Evolutionary conservation across 2,113 vertebrate species (phyloP), one percentile per base, ranked within the genome.

Genomic region (Scomber colias): DNA sequence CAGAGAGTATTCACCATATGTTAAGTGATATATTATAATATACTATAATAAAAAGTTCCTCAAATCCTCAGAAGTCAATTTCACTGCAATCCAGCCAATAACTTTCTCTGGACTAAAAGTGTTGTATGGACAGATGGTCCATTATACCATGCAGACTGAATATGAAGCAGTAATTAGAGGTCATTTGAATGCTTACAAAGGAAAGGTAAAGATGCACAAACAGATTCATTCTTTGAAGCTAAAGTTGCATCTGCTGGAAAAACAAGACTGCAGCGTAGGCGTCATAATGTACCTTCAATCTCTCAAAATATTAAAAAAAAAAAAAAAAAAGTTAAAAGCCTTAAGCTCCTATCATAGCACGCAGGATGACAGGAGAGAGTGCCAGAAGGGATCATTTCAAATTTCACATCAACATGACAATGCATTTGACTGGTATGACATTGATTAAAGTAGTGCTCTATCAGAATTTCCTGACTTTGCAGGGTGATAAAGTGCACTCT

Each of bases 391-490:
- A 89, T 89, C 87, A 82, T 79, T 87, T 87, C 63, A 79, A 68
- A 91, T 91, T 82, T 84, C 61, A 79, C 83, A 90, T 83, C 65
- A 60, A 85, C 66, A 75, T 82, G 86, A 92, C 89, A 90, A 85
- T 86, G 78, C 79, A 86, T 89, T 89, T 90, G 88, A 89, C 76
- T 85, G 75, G 67, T 63, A 61, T 92, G 91, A 90, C 87, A 87
- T 74, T 92, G 87, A 94, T 93, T 92, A 90, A 93, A 91, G 77
- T 48, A 4, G 57, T 77, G 35, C 46, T 77, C 14, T 44, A n/a
- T 14, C 49, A 56, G 13, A 75, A 92, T 82, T 72, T 71, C 86
- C 89, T 91, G 89, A 92, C 88, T 89, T 83, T 72, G 91, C 93
- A 93, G 78, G 82, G 76, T 69, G 62, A 59, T 35, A 55, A 86